Percentiles rank a stretch among this genome's conserved stretches.
These are phyloP conservation scores for Mixornis gularis DNA, from an alignment of 2,113 vertebrate genomes.

Conservation along the genomic window DNA sequence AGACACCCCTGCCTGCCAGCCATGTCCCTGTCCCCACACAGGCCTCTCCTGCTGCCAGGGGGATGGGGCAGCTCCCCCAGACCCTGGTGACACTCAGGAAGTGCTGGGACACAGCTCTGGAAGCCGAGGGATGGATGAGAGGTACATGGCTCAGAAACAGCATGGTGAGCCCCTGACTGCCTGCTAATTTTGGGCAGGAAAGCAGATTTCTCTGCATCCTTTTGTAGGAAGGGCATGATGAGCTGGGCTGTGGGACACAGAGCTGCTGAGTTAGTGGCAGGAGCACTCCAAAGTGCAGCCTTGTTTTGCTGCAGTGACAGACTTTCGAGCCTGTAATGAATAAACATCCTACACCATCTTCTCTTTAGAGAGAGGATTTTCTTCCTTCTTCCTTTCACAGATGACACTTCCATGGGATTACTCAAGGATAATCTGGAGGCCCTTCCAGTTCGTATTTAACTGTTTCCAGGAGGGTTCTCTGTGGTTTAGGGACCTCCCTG, in stretches of 20 bases:
- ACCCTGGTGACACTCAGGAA: fast-evolving
- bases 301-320: not conserved
- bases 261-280: not conserved
- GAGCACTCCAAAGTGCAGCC: not conserved
- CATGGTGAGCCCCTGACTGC: fast-evolving
- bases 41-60: not conserved
- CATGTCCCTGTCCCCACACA: fast-evolving
- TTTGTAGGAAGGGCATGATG: not conserved
- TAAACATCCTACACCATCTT: fast-evolving
- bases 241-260: not conserved
- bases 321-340: not conserved
- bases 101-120: not conserved
- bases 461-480: not conserved
- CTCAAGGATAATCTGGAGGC: not conserved
- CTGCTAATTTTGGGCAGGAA: not conserved
- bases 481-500: not conserved
- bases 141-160: fast-evolving
- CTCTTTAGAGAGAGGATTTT: not conserved
- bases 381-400: not conserved
- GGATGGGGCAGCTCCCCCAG: not conserved
- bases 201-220: not conserved
- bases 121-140: fast-evolving
- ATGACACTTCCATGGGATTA: not conserved
- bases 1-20: fast-evolving
- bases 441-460: fast-evolving